Evolutionary conservation across 2,888 invertebrate genomes (phyloP).

Genomic region (Perizoma affinitatum): DNA sequence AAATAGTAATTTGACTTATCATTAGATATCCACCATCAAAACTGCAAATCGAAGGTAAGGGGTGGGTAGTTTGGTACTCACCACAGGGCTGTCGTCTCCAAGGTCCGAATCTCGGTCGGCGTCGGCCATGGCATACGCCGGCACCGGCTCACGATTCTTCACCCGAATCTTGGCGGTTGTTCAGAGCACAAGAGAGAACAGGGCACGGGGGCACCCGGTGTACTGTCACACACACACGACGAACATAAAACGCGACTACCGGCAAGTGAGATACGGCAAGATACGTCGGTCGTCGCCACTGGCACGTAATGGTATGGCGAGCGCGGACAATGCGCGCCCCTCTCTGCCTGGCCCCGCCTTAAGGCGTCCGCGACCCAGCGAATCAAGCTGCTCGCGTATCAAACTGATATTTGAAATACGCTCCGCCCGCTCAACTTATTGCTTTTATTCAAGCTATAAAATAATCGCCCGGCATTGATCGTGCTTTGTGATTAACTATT

Average conservation of each 20-base stretch:
- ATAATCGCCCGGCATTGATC: slow-evolving; percentile 67
- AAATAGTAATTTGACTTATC: too few species aligned
- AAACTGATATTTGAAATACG: slow-evolving; percentile 79
- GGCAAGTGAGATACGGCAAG: slow-evolving; percentile 42
- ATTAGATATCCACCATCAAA: not conserved
- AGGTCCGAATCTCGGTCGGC: slow-evolving; percentile 88
- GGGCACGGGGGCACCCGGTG: slow-evolving; percentile 63
- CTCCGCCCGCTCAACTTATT: slow-evolving; percentile 76
- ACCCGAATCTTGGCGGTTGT: slow-evolving; percentile 92
- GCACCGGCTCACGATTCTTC: slow-evolving; percentile 94
- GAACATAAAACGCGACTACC: slow-evolving; percentile 51
- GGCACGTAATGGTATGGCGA: slow-evolving; percentile 71
- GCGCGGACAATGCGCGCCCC: slow-evolving; percentile 54
- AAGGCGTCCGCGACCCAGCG: slow-evolving; percentile 78
- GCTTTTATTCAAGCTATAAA: slow-evolving; percentile 81
- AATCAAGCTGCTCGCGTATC: slow-evolving; percentile 78
- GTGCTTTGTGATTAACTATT: slow-evolving; percentile 56
- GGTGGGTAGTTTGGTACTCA: slow-evolving; percentile 72
- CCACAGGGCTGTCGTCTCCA: slow-evolving; percentile 90
- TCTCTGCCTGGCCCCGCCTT: slow-evolving; percentile 70
- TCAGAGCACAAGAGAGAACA: slow-evolving; percentile 59
- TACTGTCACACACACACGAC: slow-evolving; percentile 63
- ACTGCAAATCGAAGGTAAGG: slow-evolving; percentile 27
- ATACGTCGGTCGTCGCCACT: slow-evolving; percentile 61
- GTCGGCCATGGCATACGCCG: slow-evolving; percentile 92